Base-by-base conservation (phyloP, 2,113 vertebrate species). In the Anseranas semipalmata region DNA sequence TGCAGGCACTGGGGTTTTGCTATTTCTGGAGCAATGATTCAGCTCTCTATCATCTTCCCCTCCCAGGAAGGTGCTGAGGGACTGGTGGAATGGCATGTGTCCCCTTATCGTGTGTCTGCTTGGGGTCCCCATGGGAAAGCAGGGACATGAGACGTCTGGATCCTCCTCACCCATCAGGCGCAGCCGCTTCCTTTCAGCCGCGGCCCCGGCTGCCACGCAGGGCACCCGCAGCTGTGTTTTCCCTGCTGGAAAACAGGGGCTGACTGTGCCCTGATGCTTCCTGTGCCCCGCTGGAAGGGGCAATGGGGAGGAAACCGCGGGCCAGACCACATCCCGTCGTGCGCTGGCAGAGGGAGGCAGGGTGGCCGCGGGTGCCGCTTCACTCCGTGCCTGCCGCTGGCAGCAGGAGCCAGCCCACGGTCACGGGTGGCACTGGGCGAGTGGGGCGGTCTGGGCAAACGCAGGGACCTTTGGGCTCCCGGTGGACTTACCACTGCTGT, bases 51-150 rank as follows among this genome's bases (percentile, higher is more conserved):
- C 24, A 10, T 30, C 33, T 8, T 21, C 22, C 2, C 0, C 14
- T 53, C 33, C 12, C 62, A 63, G 24, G 39, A 32, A 48, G n/a
- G 25, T 58, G 50, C 67, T 48, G 58, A 17, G 62, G 39, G 45
- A 15, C 21, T 35, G 74, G 9, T 19, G 55, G 30, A 27, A 22
- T 63, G 43, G 43, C 35, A 55, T 25, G 48, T 39, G 35, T 45
- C 43, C 21, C 48, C 18, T 4, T 13, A 3, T 12, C 2, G 3
- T 33, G 5, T 1, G 3, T 6, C 33, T 56, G 17, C 9, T 27
- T 3, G 24, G 33, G 19, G 22, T 60, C 10, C 32, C 50, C 5
- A 0, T 0, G 4, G 28, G 19, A 5, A 33, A 75, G 28, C 0
- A 0, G 37, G 28, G 58, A 2, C 27, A 6, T 0, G 1, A 53